Evolutionary conservation across 2,888 invertebrate species (phyloP).

Genomic region (Pecten maximus): DNA sequence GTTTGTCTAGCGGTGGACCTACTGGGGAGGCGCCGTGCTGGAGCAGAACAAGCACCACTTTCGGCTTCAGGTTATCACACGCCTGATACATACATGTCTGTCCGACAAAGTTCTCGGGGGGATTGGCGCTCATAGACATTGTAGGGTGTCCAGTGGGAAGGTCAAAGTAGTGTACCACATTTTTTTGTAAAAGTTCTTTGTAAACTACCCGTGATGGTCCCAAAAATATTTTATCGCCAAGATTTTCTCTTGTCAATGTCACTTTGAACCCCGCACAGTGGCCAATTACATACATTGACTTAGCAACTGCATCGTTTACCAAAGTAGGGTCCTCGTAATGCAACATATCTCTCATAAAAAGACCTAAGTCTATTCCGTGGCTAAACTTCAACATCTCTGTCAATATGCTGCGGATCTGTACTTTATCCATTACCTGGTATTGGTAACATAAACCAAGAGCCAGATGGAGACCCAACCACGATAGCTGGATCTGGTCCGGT

Average conservation of each 20-base stretch:
- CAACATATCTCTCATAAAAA: conserved; percentile 60
- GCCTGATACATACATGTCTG: conserved; percentile 52
- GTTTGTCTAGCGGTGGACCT: conserved; percentile 54
- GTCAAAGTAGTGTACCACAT: conserved; percentile 53
- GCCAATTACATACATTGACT: conserved; percentile 53
- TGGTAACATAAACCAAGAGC: conserved; percentile 60
- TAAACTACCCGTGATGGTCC: conserved; percentile 50
- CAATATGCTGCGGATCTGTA: conserved; percentile 48
- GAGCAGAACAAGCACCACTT: conserved; percentile 52
- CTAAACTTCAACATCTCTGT: conserved; percentile 55
- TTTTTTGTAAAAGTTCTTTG: conserved; percentile 42
- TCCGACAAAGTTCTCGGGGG: conserved; percentile 46
- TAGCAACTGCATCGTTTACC: conserved; percentile 49
- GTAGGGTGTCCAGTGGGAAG: conserved; percentile 61
- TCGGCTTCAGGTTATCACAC: conserved; percentile 57
- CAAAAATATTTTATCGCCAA: conserved; percentile 51
- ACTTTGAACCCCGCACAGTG: conserved; percentile 54
- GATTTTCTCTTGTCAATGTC: conserved; percentile 44
- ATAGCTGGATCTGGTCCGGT: conserved; percentile 52
- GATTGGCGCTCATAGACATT: conserved; percentile 52
- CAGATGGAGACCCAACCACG: conserved; percentile 60
- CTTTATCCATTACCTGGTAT: conserved; percentile 51
- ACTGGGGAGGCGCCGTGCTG: conserved; percentile 56
- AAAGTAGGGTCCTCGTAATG: conserved; percentile 55
- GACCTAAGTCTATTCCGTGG: conserved; percentile 59